phyloP scores from a whole-genome alignment of 2,797 vertebrate species.

The Ptychobarbus kaznakovi region DNA sequence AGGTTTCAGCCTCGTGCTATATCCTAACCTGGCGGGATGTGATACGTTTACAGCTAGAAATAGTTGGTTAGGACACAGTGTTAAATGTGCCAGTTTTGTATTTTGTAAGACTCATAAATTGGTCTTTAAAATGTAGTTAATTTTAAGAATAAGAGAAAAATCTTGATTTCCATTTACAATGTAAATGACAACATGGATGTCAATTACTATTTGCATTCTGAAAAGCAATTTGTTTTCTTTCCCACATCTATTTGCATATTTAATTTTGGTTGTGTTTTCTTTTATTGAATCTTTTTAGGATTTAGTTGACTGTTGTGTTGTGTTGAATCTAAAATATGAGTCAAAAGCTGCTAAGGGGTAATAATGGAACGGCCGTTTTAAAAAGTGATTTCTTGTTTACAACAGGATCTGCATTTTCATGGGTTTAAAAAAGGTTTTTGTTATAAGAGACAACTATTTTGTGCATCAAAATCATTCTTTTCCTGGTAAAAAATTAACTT shows the following conservation, averaged over 20 bases:
- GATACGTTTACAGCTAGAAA: not conserved
- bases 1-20: not conserved
- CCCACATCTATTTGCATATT: not conserved
- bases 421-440: not conserved
- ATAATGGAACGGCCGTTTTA: not conserved
- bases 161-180: not conserved
- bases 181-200: not conserved
- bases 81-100: not conserved
- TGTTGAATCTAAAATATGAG: not conserved
- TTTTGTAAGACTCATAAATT: not conserved
- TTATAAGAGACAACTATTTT: not conserved
- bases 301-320: not conserved
- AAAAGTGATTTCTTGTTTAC: not conserved
- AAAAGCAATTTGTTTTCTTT: not conserved
- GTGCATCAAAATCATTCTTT: not conserved
- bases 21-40: not conserved
- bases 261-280: not conserved
- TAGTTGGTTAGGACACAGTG: not conserved
- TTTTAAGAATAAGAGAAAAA: not conserved
- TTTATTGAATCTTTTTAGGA: not conserved
- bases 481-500: not conserved
- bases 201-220: not conserved
- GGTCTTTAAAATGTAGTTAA: too few species aligned
- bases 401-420: not conserved
- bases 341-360: not conserved